These are phyloP conservation scores for Aplysia californica DNA, from an alignment of 1,140 invertebrate genomes.

Conservation along the genomic window DNA sequence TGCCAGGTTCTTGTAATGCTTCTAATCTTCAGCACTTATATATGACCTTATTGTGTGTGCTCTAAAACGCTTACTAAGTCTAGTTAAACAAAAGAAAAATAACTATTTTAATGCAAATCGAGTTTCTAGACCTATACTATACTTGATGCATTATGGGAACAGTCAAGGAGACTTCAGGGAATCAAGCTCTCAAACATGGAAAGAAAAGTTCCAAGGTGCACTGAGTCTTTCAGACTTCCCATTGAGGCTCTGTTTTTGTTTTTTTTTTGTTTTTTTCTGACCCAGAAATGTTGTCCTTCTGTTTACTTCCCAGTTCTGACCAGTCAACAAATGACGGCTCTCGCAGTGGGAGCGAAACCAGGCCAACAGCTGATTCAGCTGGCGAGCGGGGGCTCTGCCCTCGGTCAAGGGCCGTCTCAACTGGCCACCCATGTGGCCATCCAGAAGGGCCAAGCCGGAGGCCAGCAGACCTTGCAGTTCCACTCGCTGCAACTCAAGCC, in stretches of 20 bases:
- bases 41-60: too few species aligned
- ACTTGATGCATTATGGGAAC: too few species aligned
- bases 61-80: too few species aligned
- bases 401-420: constrained; percentile 29
- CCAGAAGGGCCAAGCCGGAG: constrained; percentile 44
- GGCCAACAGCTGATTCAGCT: constrained; percentile 53
- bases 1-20: too few species aligned
- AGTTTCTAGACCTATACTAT: background rate
- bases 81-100: too few species aligned
- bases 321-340: constrained; percentile 39
- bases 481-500: constrained; percentile 71
- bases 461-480: constrained; percentile 45
- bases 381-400: constrained; percentile 31
- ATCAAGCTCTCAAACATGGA: too few species aligned
- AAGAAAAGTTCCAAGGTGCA: background rate
- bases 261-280: background rate
- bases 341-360: constrained; percentile 39
- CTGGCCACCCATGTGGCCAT: constrained; percentile 35
- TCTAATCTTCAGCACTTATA: too few species aligned
- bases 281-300: background rate
- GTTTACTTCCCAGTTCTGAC: constrained; percentile 22
- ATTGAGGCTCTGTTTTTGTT: background rate
- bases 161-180: too few species aligned
- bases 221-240: background rate
- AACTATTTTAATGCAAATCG: too few species aligned